These are phyloP conservation scores for Enteromius fasciolatus DNA, from an alignment of 2,797 vertebrate species.

Conservation along the genomic window DNA sequence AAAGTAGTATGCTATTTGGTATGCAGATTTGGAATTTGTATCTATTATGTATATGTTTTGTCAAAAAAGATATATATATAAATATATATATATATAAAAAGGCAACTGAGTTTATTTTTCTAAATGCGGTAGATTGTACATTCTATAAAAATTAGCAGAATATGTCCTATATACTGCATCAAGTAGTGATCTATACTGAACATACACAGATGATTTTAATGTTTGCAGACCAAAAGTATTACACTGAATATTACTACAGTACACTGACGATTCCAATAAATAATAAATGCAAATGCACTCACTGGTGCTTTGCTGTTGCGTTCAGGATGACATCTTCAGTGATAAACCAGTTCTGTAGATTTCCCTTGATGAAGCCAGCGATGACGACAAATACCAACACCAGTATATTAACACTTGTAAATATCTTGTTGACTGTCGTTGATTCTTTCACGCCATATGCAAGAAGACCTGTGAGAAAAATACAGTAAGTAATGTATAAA, in stretches of 20 bases:
- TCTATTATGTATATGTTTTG: background rate
- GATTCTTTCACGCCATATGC: slow-evolving; percentile 89
- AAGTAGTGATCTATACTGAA: background rate
- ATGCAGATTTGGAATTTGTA: background rate
- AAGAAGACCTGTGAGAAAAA: slow-evolving; percentile 76
- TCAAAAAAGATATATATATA: background rate
- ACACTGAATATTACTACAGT: background rate
- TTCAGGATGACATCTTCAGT: slow-evolving; percentile 68
- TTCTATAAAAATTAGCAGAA: background rate
- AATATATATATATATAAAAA: background rate
- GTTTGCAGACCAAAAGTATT: background rate
- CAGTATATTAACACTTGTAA: slow-evolving; percentile 83
- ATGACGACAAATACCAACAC: slow-evolving; percentile 83
- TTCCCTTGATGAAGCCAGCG: slow-evolving; percentile 84
- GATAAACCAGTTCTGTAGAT: slow-evolving; percentile 82
- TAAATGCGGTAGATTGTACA: background rate
- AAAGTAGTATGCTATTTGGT: background rate
- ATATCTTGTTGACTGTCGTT: slow-evolving; percentile 84
- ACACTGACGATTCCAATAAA: background rate
- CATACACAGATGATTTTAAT: too few species aligned
- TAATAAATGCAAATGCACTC: slow-evolving; percentile 41
- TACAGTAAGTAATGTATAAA: slow-evolving; percentile 2
- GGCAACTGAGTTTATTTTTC: background rate
- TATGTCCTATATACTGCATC: background rate
- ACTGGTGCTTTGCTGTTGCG: slow-evolving; percentile 66